Evolutionary conservation across 2,113 vertebrate genomes (phyloP), one percentile per base, ranked within the genome.

Genomic region (Chaetodon auriga): DNA sequence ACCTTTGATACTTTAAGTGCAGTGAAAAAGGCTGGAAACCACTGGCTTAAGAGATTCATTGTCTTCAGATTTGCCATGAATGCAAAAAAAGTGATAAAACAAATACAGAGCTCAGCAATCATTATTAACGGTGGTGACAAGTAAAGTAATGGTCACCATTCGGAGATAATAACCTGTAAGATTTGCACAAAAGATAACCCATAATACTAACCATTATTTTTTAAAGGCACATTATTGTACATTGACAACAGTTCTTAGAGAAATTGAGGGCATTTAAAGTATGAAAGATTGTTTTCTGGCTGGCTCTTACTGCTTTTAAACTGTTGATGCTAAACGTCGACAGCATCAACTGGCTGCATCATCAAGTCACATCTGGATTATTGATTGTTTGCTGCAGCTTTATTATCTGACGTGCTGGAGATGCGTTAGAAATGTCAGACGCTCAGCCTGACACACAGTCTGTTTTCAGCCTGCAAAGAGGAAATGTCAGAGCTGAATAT

Each of bases 401-500:
- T 19, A 57, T 23, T 48, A 36, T 36, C 53, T 12, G 62, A 64
- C 4, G 16, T 61, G 36, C 5, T 10, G 6, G 7, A 13, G 21
- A 7, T 62, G 15, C 9, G 15, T 7, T 25, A 14, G 23, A 78
- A 58, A 58, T 58, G 54, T 48, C 38, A 77, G 25, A 2, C 0
- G 16, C 68, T 35, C n/a, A n/a, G 9, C 7, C 41, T 14, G 7
- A 36, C 30, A 5, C 46, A 45, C 10, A 53, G 23, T 45, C 9
- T 36, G 19, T 75, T 54, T 62, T 61, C 36, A 69, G 55, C 13
- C 7, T 11, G 5, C 53, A 62, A 11, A 45, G 23, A 45, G 36
- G 8, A 53, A 51, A 62, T 57, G 78, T 68, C 62, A 75, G 1
- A 48, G 15, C 3, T 53, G 2, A 38, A 69, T 82, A 62, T 69